These are phyloP conservation scores for Margarornis squamiger DNA, from an alignment of 2,797 vertebrate genomes.

Conservation along the genomic window DNA sequence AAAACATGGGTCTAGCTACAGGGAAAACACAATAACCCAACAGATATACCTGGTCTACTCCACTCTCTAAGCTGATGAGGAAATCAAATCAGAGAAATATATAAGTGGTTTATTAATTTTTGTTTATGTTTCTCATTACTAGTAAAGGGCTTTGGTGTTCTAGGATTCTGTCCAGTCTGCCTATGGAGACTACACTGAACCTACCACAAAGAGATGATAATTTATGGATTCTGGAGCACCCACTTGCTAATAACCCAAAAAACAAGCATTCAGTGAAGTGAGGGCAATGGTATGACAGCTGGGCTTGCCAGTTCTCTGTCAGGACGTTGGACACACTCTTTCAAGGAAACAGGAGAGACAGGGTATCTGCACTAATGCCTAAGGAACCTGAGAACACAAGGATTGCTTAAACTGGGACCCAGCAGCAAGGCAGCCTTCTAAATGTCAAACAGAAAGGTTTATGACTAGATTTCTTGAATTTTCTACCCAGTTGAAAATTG, in stretches of 20 bases:
- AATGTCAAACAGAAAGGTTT: background rate
- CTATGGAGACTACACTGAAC: background rate
- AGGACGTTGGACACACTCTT: background rate
- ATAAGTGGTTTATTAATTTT: background rate
- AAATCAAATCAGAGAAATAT: background rate
- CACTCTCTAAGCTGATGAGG: background rate
- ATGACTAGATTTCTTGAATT: background rate
- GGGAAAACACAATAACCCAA: background rate
- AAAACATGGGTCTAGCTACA: background rate
- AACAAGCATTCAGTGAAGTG: background rate
- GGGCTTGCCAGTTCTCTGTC: background rate
- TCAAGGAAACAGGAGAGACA: background rate
- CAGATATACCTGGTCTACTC: background rate
- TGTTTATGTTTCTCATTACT: background rate
- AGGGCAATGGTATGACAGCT: background rate
- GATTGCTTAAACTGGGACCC: background rate
- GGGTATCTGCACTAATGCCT: background rate
- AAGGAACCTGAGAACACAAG: background rate
- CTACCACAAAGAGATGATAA: background rate
- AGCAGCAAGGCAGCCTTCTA: background rate
- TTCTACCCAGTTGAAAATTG: background rate
- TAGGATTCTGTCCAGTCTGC: background rate
- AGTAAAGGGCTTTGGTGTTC: background rate
- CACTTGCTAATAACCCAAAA: background rate
- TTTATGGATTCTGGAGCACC: background rate